phyloP scores from a whole-genome alignment of 2,797 vertebrate genomes.

The Hirundo rustica region DNA sequence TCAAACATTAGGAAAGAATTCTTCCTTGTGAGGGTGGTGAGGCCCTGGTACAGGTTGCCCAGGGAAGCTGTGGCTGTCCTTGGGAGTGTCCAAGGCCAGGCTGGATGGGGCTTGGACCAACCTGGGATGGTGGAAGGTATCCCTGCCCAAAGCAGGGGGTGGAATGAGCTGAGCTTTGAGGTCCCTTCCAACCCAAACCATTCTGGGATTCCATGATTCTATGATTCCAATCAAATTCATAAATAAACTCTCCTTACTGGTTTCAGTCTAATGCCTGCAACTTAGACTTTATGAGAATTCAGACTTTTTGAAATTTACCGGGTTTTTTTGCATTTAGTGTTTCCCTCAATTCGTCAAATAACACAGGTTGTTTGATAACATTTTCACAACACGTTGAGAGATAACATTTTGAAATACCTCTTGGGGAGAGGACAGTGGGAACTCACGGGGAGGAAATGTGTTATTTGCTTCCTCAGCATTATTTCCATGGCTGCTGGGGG shows the following conservation, averaged over 20 bases:
- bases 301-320: background rate
- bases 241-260: background rate
- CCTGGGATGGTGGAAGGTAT: background rate
- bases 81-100: background rate
- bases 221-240: background rate
- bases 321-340: background rate
- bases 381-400: background rate
- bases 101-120: accelerated
- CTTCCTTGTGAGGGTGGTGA: accelerated
- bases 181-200: background rate
- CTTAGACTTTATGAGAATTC: background rate
- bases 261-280: accelerated
- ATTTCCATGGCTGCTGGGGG: background rate
- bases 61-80: background rate
- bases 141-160: accelerated
- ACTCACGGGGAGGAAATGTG: background rate
- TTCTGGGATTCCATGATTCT: background rate
- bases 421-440: background rate
- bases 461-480: background rate
- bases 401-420: background rate
- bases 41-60: background rate
- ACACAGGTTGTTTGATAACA: too few relatives aligned
- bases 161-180: accelerated
- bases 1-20: background rate
- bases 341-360: background rate